Conservation (phyloP, 2,888 invertebrate species). For the Drosophila affinis region DNA sequence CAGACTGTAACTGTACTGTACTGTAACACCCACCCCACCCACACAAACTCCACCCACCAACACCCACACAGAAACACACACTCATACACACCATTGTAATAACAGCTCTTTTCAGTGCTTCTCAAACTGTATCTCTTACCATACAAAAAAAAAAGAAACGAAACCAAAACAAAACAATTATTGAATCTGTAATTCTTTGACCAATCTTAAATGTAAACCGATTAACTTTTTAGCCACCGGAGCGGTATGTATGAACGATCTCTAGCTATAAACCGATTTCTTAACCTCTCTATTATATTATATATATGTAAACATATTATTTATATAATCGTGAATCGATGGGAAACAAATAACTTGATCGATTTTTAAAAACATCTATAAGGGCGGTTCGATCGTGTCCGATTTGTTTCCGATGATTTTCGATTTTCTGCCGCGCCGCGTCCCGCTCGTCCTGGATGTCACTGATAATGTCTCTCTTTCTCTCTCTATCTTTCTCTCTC, state of each 20-base stretch:
- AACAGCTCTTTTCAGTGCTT: conserved; percentile 80
- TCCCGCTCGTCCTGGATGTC: conserved; percentile 5
- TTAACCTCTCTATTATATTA: conserved; percentile 34
- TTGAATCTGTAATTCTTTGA: conserved; percentile 54
- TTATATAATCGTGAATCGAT: conserved; percentile 27
- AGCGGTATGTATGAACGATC: conserved; percentile 77
- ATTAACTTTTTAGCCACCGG: conserved; percentile 78
- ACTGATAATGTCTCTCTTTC: conserved; percentile 40
- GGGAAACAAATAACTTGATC: neutral
- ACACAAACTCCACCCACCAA: neutral
- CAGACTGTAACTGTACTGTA: neutral
- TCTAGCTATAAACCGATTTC: conserved; percentile 47
- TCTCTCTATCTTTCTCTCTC: conserved; percentile 41
- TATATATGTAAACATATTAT: conserved; percentile 29
- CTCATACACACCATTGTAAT: conserved; percentile 65
- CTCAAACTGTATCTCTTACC: conserved; percentile 57
- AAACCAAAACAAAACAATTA: conserved; percentile 27
- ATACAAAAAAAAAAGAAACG: conserved; percentile 20
- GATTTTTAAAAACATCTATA: neutral
- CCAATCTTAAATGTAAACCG: conserved; percentile 66
- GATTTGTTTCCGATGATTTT: neutral
- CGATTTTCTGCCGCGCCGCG: conserved; percentile 9
- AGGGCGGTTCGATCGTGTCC: neutral
- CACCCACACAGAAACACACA: neutral
- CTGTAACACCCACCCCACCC: neutral